Conservation (phyloP, 1,140 invertebrate species). For the Megalopta genalis region DNA sequence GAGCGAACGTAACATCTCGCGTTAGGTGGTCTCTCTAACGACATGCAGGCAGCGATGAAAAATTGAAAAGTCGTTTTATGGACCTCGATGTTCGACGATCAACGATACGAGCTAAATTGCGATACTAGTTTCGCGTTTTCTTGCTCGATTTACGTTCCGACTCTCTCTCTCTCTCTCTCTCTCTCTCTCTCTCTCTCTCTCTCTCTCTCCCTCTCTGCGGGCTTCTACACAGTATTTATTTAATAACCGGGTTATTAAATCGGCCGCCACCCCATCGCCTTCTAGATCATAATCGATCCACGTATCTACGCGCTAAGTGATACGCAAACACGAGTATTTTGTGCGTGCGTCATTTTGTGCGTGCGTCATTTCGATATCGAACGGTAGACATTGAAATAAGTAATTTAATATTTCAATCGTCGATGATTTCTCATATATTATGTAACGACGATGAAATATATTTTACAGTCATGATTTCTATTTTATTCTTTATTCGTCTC, state of each 20-base stretch:
- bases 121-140: constrained; percentile 17
- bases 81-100: background rate
- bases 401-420: background rate
- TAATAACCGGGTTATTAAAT: constrained; percentile 39
- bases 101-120: constrained; percentile 14
- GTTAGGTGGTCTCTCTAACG: constrained; percentile 55
- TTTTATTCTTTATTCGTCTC: too few relatives aligned
- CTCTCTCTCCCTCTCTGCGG: background rate
- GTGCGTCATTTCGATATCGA: background rate
- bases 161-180: too few relatives aligned
- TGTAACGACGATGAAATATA: too few relatives aligned
- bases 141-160: constrained; percentile 23
- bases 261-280: background rate
- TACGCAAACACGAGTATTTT: background rate
- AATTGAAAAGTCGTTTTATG: constrained; percentile 40
- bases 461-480: too few relatives aligned
- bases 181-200: background rate
- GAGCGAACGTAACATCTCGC: constrained; percentile 23
- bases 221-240: constrained; percentile 31
- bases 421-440: background rate
- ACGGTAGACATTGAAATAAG: background rate
- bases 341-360: background rate
- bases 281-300: background rate
- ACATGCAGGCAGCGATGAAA: constrained; percentile 15
- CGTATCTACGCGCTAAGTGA: constrained; percentile 16